These are phyloP conservation scores for Lamellibrachia luymesi DNA, from an alignment of 1,140 invertebrate genomes.

Conservation along the genomic window DNA sequence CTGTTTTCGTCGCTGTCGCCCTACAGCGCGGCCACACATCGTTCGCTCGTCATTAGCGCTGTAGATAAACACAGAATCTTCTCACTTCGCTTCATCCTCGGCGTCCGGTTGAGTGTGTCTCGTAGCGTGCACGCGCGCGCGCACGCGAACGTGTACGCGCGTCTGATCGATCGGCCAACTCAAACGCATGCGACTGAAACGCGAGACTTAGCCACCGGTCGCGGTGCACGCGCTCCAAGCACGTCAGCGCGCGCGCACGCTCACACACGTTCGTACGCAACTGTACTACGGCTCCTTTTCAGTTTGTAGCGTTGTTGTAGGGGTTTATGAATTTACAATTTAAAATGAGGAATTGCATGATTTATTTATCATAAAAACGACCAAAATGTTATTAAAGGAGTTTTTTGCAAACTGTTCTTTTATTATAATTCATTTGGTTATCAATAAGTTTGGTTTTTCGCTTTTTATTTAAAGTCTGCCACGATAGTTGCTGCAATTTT, in stretches of 20 bases:
- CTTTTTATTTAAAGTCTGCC: no score
- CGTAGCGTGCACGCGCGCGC: not conserved
- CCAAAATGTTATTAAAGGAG: not conserved
- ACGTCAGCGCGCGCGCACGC: not conserved
- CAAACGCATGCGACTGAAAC: not conserved
- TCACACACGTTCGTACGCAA: not conserved
- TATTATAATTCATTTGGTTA: no score
- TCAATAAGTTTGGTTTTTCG: no score
- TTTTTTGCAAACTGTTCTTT: not conserved
- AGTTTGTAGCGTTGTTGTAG: not conserved
- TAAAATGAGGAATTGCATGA: not conserved
- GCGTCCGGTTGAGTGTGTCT: not conserved
- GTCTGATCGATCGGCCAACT: not conserved
- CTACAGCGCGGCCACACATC: not conserved
- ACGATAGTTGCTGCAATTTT: no score
- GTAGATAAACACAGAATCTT: not conserved
- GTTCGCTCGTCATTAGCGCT: not conserved
- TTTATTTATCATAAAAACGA: not conserved
- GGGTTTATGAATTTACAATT: not conserved
- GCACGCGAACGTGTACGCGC: not conserved
- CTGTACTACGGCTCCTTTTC: not conserved
- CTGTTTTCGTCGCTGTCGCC: not conserved
- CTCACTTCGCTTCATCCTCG: not conserved
- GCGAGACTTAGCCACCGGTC: not conserved
- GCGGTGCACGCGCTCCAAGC: not conserved